phyloP scores from a whole-genome alignment of 2,797 vertebrate genomes.

The Onychomys leucogaster region DNA sequence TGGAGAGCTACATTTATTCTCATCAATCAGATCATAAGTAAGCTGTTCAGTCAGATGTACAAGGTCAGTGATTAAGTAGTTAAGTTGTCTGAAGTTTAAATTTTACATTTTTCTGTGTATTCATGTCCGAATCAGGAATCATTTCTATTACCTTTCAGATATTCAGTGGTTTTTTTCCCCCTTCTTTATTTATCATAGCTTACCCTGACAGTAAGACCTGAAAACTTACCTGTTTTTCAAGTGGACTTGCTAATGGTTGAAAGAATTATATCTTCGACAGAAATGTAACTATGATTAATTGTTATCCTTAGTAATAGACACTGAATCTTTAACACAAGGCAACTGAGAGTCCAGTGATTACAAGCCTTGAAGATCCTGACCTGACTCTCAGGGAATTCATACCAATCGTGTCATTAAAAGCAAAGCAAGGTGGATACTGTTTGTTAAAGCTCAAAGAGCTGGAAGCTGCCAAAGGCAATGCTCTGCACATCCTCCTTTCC shows the following conservation, averaged over 20 bases:
- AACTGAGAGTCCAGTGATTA: background rate
- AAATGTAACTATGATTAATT: conserved; percentile 17
- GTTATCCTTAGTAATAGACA: background rate
- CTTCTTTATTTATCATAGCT: background rate
- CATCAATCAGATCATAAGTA: conserved; percentile 20
- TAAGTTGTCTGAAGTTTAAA: background rate
- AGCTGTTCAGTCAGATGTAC: background rate
- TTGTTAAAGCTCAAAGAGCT: background rate
- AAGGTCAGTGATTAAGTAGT: background rate
- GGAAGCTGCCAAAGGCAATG: background rate
- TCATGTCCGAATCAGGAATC: background rate
- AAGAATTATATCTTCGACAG: background rate
- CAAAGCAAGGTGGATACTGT: background rate
- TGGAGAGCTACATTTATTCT: background rate
- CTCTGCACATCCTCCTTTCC: background rate
- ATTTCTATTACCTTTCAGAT: conserved; percentile 9
- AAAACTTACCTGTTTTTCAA: conserved; percentile 33
- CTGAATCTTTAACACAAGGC: background rate
- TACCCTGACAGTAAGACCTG: background rate
- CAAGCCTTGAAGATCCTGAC: background rate
- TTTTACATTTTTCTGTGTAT: background rate
- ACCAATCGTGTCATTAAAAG: conserved; percentile 17
- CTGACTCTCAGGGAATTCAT: background rate
- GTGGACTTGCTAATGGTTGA: background rate
- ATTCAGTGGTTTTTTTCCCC: background rate